These are phyloP conservation scores for Taurulus bubalis DNA, from an alignment of 2,113 vertebrate genomes.

Conservation along the genomic window DNA sequence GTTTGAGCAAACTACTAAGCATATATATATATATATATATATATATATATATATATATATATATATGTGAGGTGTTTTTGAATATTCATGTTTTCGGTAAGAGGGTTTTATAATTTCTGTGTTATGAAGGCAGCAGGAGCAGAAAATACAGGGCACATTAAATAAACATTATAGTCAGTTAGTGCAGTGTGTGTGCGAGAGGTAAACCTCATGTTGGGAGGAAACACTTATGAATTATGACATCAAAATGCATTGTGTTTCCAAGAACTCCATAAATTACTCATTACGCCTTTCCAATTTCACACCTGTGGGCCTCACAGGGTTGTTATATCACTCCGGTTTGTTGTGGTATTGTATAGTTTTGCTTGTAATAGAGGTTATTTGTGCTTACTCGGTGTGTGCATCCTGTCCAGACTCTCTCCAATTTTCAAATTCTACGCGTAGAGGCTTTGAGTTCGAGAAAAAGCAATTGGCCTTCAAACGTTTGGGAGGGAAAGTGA, in stretches of 20 bases:
- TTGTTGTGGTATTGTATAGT: not conserved
- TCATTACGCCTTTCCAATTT: not conserved
- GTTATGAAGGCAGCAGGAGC: not conserved
- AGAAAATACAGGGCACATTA: not conserved
- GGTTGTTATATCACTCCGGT: not conserved
- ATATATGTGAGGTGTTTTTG: not conserved
- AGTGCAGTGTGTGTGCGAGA: not conserved
- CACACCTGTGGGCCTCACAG: not conserved
- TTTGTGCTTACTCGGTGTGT: not conserved
- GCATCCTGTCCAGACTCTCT: not conserved
- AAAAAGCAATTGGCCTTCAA: conserved; percentile 24
- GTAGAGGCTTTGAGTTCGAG: not conserved
- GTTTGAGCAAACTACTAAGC: no score
- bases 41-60: no score
- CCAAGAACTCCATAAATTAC: not conserved
- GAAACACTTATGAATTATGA: not conserved
- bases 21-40: no score
- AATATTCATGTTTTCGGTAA: not conserved
- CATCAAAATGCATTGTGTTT: not conserved
- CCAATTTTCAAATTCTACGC: not conserved
- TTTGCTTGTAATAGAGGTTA: not conserved
- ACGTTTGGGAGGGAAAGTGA: not conserved
- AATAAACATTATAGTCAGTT: not conserved
- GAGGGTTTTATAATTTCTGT: not conserved
- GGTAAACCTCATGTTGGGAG: not conserved